These are phyloP conservation scores for Agapetus fuscipes DNA, from an alignment of 2,888 invertebrate species.

Conservation along the genomic window DNA sequence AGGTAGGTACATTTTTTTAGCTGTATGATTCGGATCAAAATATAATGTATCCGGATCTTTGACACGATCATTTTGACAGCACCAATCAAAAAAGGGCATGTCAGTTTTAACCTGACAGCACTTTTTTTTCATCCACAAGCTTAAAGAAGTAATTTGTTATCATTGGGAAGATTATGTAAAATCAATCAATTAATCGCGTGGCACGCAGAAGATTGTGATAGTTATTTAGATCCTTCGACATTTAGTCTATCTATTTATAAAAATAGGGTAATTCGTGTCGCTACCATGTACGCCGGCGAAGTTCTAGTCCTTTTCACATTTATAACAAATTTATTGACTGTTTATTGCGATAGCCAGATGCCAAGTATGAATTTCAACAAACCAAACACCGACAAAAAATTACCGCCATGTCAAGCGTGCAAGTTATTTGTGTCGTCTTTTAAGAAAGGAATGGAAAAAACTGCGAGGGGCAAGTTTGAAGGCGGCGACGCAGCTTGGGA, in stretches of 20 bases:
- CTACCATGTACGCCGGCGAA: neutral
- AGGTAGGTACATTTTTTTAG: no score
- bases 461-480: constrained; percentile 80
- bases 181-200: no score
- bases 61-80: neutral
- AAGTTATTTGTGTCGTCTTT: constrained; percentile 66
- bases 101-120: neutral
- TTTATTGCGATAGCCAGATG: constrained; percentile 5
- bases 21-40: no score
- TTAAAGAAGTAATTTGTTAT: neutral
- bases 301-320: neutral
- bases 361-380: constrained; percentile 12
- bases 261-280: neutral
- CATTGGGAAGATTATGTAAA: neutral
- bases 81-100: neutral
- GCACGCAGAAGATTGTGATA: no score
- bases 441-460: constrained; percentile 68
- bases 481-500: constrained; percentile 94
- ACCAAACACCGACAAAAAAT: constrained; percentile 27
- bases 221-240: neutral
- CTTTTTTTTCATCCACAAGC: neutral
- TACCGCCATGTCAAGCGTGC: constrained; percentile 75
- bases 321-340: neutral
- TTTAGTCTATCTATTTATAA: neutral
- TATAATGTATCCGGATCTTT: no score